Percentiles rank a stretch among this genome's conserved stretches.
These are phyloP conservation scores for Lysiphlebus fabarum DNA, from an alignment of 1,140 invertebrate species.

Conservation along the genomic window DNA sequence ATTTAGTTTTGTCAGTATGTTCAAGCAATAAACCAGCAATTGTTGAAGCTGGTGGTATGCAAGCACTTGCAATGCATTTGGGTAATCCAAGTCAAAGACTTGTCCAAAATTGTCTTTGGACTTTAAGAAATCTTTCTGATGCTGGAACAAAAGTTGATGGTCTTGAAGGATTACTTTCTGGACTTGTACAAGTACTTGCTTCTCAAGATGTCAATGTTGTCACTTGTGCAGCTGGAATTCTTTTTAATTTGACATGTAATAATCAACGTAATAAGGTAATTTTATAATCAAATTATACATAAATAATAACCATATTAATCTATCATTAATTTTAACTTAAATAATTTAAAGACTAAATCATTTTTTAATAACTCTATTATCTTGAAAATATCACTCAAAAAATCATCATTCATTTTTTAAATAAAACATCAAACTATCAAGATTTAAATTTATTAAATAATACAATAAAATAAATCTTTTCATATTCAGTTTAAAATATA, in stretches of 20 bases:
- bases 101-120: constrained; percentile 97
- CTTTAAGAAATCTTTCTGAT: constrained; percentile 94
- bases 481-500: constrained; percentile 8
- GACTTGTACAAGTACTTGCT: constrained; percentile 85
- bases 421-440: not conserved
- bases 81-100: constrained; percentile 88
- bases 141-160: constrained; percentile 94
- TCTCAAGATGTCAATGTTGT: constrained; percentile 94
- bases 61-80: constrained; percentile 92
- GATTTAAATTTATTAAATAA: not conserved
- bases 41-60: constrained; percentile 95
- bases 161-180: constrained; percentile 84
- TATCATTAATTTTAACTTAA: not conserved
- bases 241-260: constrained; percentile 98
- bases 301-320: too few species aligned
- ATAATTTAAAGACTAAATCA: not conserved
- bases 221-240: constrained; percentile 95
- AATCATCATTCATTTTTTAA: too few species aligned
- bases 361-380: too few species aligned
- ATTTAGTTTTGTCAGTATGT: constrained; percentile 87
- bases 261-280: constrained; percentile 94
- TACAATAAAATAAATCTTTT: not conserved
- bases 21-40: constrained; percentile 97
- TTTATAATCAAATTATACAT: constrained; percentile 11
- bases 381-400: too few species aligned